Evolutionary conservation across 1,140 invertebrate genomes (phyloP), one percentile per base, ranked within the genome.

Genomic region (Lordiphosa stackelbergi): DNA sequence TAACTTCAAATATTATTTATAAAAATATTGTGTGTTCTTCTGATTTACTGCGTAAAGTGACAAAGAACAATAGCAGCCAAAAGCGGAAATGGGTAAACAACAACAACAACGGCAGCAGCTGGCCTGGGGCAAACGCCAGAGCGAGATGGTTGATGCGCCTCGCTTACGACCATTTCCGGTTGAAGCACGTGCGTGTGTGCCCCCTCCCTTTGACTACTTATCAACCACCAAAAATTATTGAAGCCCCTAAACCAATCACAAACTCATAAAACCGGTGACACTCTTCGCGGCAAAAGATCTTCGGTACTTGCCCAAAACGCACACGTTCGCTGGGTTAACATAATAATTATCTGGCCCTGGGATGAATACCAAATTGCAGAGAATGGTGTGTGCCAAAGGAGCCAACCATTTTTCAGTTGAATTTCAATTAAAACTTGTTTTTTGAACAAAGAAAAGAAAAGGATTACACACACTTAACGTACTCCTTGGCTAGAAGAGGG

Each of bases 91-190:
- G 78, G 75, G 68, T 49, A 66, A 70, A 42, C 43, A 31, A 37
- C 51, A 51, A 46, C 37, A 53, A n/a, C n/a, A n/a, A 49, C 60
- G 59, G 64, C 64, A 68, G 69, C 65, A 54, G 31, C 40, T 43
- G 12, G 53, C 24, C 42, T 12, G 38, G 53, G 35, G 54, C 46
- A 49, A 49, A 62, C 35, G 63, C 43, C 13, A 22, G 56, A 64
- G 49, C 40, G 68, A 56, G 73, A 58, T 56, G 43, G 73, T 49
- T 61, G 75, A 83, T 77, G 75, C 75, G 77, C 77, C 75, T 83
- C 72, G 75, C 72, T 83, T 81, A 81, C 75, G 72, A 59, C 68
- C 77, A 58, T 83, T 85, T 85, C 83, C 83, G 83, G 83, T 85
- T 72, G 73, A 72, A 85, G 83, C 83, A 85, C 83, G 83, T 85